These are phyloP conservation scores for Hydrophis major DNA, from an alignment of 2,797 vertebrate genomes.

Conservation along the genomic window DNA sequence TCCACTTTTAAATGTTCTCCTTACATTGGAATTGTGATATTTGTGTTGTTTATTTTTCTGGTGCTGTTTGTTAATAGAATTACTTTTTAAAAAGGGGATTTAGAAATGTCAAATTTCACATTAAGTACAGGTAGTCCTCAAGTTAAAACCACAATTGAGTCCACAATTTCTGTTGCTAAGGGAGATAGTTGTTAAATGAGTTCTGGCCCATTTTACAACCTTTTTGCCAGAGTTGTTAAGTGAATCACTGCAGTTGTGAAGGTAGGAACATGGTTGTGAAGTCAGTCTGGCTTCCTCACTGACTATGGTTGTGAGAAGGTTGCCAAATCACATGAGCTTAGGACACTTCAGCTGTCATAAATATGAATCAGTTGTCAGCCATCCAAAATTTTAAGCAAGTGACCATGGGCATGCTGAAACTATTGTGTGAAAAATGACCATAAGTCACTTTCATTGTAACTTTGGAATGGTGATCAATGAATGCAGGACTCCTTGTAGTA, in stretches of 20 bases:
- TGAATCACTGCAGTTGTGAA: not conserved
- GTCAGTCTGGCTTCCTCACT: no score
- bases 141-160: not conserved
- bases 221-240: not conserved
- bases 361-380: not conserved
- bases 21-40: not conserved
- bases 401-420: not conserved
- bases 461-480: not conserved
- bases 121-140: not conserved
- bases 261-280: no score
- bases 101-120: not conserved
- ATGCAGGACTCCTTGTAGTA: not conserved
- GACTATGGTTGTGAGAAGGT: no score
- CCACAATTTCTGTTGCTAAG: not conserved
- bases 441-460: not conserved
- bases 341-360: not conserved
- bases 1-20: not conserved
- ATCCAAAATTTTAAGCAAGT: not conserved
- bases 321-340: no score
- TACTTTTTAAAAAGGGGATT: not conserved
- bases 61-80: not conserved
- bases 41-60: not conserved
- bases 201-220: not conserved
- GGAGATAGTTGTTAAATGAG: not conserved
- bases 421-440: not conserved